Base-by-base conservation (phyloP, 2,113 vertebrate genomes). In the Labeo catla region DNA sequence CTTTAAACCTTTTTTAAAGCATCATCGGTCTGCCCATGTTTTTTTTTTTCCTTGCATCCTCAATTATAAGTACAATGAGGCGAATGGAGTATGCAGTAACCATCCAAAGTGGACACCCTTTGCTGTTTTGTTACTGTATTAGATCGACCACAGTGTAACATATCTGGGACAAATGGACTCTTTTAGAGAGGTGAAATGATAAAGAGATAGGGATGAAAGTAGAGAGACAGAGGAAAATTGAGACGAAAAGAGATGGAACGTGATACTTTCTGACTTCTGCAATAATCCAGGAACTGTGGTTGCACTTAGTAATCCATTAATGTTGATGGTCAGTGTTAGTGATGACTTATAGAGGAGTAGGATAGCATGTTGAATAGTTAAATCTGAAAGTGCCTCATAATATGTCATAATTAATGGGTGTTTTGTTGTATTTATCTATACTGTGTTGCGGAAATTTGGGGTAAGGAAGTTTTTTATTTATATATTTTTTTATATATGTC, bases 201-300 rank as follows among this genome's bases (percentile, higher is more conserved):
- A 49, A 52, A 77, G 8, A 77, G 49, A 77, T 36, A 34, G 23
- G 28, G 23, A 54, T 77, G 49, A 77, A 77, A 77, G 23, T 15
- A 54, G 28, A 54, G 49, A 54, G 28, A 50, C 23, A 77, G n/a
- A 34, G 28, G 47, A 34, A 76, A 76, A 77, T 23, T 19, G 49
- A 77, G 74, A 77, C 74, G 9, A 54, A 76, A 49, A 76, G 23
- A 28, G 15, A 77, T 77, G 74, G 74, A 77, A 76, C 3, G 5
- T 7, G 74, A 54, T 77, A 74, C n/a, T 74, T 74, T 72, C 68
- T 72, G 16, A 72, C 68, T 72, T 16, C 21, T 13, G 72, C 45
- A 34, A 49, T 77, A 11, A 77, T 54, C 28, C 23, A 52, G 74
- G 47, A 16, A 54, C 73, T 6, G 19, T 76, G 47, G n/a, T 4